Evolutionary conservation across 2,888 invertebrate species (phyloP), one percentile per base, ranked within the genome.

Genomic region (Lepidonotus clava): DNA sequence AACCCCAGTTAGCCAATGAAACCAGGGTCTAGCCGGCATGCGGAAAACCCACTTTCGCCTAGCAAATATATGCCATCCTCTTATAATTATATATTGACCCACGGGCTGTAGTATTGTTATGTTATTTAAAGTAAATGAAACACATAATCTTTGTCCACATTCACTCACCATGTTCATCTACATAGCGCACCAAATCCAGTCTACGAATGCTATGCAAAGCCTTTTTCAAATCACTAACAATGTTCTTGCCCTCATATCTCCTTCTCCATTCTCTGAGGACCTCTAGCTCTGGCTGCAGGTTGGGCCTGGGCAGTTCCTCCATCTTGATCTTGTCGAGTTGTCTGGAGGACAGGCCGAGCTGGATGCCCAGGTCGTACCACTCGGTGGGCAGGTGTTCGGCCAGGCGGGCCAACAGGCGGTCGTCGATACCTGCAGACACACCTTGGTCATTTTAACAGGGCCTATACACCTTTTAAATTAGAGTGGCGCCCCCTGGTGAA

Each of bases 361-460:
- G 61, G 24, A 61, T 61, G 61, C 61, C 61, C 24, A 61, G 61
- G 28, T 61, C 28, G 61, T 61, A 61, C 61, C 61, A 61, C 61
- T 61, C 28, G 24, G 24, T 61, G 61, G 11, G 24, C 24, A 61
- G 28, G 11, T 11, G 28, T 28, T 61, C 61, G 1, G 28, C 61
- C 24, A 61, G 11, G 28, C 11, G 28, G 28, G 28, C 11, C 4
- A 61, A 32, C 24, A 61, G 61, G 11, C 28, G 24, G 24, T 61
- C 61, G 24, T 24, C 24, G 11, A 61, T 28, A 11, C 28, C 61
- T 61, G 61, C n/a, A n/a, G n/a, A n/a, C n/a, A n/a, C n/a, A n/a
- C n/a, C n/a, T n/a, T n/a, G n/a, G n/a, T n/a, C n/a, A n/a, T n/a
- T n/a, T n/a, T n/a, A n/a, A n/a, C n/a, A n/a, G n/a, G n/a, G n/a